Percentiles rank a stretch among this genome's conserved stretches.
Evolutionary conservation across 2,888 invertebrate species (phyloP).

Genomic region (Allophyes oxyacanthae): DNA sequence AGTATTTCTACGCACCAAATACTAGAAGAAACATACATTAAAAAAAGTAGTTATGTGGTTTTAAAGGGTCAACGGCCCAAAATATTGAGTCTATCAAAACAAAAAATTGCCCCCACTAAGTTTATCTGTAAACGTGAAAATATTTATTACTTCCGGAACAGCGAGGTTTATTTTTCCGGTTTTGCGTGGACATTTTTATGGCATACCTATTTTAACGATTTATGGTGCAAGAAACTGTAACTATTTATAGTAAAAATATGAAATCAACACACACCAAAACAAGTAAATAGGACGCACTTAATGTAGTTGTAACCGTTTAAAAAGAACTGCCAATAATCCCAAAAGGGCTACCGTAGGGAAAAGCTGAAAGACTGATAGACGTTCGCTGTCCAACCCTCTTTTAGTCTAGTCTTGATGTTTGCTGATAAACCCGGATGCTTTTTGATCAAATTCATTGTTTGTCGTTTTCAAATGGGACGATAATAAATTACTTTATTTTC

Average conservation of each 20-base stretch:
- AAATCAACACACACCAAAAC: not conserved
- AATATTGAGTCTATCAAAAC: slow-evolving; percentile 15
- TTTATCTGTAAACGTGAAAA: slow-evolving; percentile 44
- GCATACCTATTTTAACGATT: slow-evolving; percentile 44
- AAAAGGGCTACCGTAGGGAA: too few relatives aligned
- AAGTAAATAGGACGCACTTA: not conserved
- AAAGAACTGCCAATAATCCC: too few relatives aligned
- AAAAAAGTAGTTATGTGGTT: too few relatives aligned
- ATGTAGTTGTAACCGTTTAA: not conserved
- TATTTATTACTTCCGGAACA: slow-evolving; percentile 50
- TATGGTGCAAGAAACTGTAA: slow-evolving; percentile 19
- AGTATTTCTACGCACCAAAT: too few relatives aligned
- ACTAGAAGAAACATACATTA: too few relatives aligned
- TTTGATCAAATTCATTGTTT: too few relatives aligned
- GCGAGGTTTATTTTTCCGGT: slow-evolving; percentile 45
- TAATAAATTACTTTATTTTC: too few relatives aligned
- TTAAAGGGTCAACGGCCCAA: slow-evolving; percentile 2
- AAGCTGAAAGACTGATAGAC: too few relatives aligned
- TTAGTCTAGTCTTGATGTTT: too few relatives aligned
- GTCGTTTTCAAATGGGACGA: too few relatives aligned
- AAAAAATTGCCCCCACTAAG: slow-evolving; percentile 10
- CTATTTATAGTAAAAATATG: not conserved
- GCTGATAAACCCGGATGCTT: too few relatives aligned
- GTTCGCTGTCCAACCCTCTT: too few relatives aligned
- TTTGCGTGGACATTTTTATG: slow-evolving; percentile 50